A percentile compares a stretch with the other conserved stretches of the same genome.
These are phyloP conservation scores for Eupsittula cactorum DNA, from an alignment of 2,113 vertebrate genomes.

Conservation along the genomic window DNA sequence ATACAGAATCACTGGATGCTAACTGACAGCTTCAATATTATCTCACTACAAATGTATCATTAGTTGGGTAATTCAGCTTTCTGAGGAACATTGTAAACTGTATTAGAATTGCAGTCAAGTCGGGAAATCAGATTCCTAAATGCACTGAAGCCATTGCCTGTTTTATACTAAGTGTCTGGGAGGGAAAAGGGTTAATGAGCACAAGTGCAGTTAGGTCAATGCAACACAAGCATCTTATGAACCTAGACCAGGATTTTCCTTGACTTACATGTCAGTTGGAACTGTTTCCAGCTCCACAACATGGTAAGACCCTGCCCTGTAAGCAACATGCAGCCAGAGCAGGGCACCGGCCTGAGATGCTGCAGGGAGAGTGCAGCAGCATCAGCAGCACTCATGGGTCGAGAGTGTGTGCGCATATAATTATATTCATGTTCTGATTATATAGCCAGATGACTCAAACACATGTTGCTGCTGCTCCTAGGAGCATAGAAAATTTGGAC, in stretches of 20 bases:
- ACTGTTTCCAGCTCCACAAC: not conserved
- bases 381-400: not conserved
- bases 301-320: not conserved
- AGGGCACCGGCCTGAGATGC: not conserved
- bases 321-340: fast-evolving
- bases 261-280: not conserved
- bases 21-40: not conserved
- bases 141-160: not conserved
- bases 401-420: not conserved
- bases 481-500: slow-evolving; percentile 12
- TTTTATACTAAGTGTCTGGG: not conserved
- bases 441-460: slow-evolving; percentile 39
- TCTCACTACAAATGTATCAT: not conserved
- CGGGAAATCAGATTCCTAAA: not conserved
- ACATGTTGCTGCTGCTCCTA: slow-evolving; percentile 55
- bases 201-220: fast-evolving
- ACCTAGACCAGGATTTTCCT: not conserved
- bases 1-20: not conserved
- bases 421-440: slow-evolving; percentile 8
- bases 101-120: not conserved
- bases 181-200: not conserved
- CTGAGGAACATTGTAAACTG: not conserved
- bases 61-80: not conserved
- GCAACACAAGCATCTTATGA: not conserved
- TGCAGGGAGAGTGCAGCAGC: fast-evolving